phyloP scores from a whole-genome alignment of 2,888 invertebrate genomes.

The Barypeithes pellucidus region DNA sequence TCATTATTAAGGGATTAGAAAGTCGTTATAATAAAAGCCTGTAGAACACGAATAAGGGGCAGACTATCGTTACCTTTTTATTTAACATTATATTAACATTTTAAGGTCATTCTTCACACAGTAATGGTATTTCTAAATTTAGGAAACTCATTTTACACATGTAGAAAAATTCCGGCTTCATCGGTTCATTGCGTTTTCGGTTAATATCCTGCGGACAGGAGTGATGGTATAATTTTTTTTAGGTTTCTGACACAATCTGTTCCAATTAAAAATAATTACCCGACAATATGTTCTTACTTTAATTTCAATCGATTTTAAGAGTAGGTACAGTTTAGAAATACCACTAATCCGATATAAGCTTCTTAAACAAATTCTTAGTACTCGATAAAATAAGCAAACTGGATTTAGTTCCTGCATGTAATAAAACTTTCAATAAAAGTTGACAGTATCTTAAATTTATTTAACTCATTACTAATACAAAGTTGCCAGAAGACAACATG shows the following conservation, averaged over 20 bases:
- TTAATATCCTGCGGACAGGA: no score
- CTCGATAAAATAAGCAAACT: constrained; percentile 14
- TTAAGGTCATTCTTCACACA: no score
- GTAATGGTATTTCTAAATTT: no score
- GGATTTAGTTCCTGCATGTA: constrained; percentile 7
- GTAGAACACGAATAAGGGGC: no score
- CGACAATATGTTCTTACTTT: no score
- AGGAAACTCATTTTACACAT: no score
- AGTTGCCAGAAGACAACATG: neutral
- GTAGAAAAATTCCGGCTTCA: no score
- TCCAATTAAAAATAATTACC: neutral
- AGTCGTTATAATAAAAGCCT: neutral
- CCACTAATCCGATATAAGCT: constrained; percentile 9
- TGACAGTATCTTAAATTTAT: neutral
- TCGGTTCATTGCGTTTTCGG: no score
- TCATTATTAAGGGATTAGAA: constrained; percentile 5
- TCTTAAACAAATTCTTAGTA: constrained; percentile 19
- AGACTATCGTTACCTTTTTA: no score
- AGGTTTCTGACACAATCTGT: no score
- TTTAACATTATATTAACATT: no score
- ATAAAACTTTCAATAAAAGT: constrained; percentile 16
- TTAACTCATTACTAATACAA: neutral
- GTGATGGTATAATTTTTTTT: no score
- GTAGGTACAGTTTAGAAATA: neutral
- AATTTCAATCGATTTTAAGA: constrained; percentile 3